phyloP scores from a whole-genome alignment of 1,140 invertebrate genomes.

The Hylaeus volcanicus region DNA sequence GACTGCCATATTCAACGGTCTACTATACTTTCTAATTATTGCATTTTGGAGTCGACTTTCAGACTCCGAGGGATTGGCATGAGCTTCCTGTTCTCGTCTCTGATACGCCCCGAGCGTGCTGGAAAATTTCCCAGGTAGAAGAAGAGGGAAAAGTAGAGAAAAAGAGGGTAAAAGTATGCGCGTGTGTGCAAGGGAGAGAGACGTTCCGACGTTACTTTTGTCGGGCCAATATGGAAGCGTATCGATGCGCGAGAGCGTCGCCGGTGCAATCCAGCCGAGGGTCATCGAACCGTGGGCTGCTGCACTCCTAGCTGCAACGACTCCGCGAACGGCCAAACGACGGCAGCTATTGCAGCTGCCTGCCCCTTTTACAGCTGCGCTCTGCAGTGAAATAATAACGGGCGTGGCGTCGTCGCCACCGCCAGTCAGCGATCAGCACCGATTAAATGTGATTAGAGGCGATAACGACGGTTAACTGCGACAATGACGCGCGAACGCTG shows the following conservation, averaged over 20 bases:
- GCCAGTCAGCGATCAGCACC: slow-evolving; percentile 13
- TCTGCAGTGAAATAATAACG: slow-evolving; percentile 44
- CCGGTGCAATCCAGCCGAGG: slow-evolving; percentile 38
- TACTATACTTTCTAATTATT: too few species aligned
- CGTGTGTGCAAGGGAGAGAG: too few species aligned
- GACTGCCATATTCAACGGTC: too few species aligned
- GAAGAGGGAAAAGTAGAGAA: background rate
- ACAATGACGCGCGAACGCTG: slow-evolving; percentile 22
- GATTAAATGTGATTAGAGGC: slow-evolving; percentile 50
- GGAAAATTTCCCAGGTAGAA: slow-evolving; percentile 27
- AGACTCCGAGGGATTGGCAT: too few species aligned
- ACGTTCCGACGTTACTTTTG: slow-evolving; percentile 52
- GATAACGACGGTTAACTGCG: slow-evolving; percentile 26
- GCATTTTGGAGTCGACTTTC: too few species aligned
- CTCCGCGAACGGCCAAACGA: slow-evolving; percentile 36
- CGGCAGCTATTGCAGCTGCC: slow-evolving; percentile 43
- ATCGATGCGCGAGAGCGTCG: slow-evolving; percentile 50
- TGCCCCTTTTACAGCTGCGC: slow-evolving; percentile 47
- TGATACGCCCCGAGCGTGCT: slow-evolving; percentile 9
- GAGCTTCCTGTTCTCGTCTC: background rate
- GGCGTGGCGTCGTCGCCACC: slow-evolving; percentile 31
- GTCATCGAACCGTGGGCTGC: slow-evolving; percentile 53
- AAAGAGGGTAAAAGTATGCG: background rate
- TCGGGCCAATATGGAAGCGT: slow-evolving; percentile 40
- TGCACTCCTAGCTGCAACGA: slow-evolving; percentile 39